Base-by-base conservation (phyloP, 2,113 vertebrate genomes). In the Cryptoleucopteryx plumbea region DNA sequence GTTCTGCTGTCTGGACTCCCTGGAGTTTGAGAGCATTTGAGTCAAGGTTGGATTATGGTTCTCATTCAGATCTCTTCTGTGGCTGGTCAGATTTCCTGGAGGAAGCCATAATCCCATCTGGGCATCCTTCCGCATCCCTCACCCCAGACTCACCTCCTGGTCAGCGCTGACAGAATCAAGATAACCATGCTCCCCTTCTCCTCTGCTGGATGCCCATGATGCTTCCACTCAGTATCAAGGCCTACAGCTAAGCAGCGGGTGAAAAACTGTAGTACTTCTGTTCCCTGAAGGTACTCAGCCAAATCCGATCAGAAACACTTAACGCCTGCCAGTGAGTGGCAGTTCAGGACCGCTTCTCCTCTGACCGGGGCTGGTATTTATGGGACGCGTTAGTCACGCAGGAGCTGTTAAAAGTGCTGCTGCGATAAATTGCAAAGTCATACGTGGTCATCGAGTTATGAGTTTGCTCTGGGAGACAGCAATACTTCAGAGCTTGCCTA, bases 341-440 rank as follows among this genome's bases (percentile, higher is more conserved):
- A 95, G 63, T 29, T 43, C 84, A 26, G 80, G 21, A 38, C 59
- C 0, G 0, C 10, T 14, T 50, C 77, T 93, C 62, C 77, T 66
- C 66, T 2, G 10, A 21, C 25, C 0, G 0, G 38, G 58, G 55
- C n/a, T 43, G 25, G 36, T 43, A 20, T 83, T 84, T 73, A 78
- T 71, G 92, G 84, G 84, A 68, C 0, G 1, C 0, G 4, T 96
- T 94, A 86, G 96, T 93, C 87, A 96, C 11, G 32, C 87, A 81
- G 96, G 74, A 96, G 89, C 85, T 55, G 79, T 71, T 73, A 79
- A n/a, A 80, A 85, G 81, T 5, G 45, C 66, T 52, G 88, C 84
- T 18, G 7, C 3, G 5, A 82, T 70, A 83, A 94, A 94, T 90
- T 25, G n/a, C 87, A 0, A 40, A 66, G 75, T 62, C 88, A 62